These are phyloP conservation scores for Drosophila maculinotata DNA, from an alignment of 2,888 invertebrate genomes.

Conservation along the genomic window DNA sequence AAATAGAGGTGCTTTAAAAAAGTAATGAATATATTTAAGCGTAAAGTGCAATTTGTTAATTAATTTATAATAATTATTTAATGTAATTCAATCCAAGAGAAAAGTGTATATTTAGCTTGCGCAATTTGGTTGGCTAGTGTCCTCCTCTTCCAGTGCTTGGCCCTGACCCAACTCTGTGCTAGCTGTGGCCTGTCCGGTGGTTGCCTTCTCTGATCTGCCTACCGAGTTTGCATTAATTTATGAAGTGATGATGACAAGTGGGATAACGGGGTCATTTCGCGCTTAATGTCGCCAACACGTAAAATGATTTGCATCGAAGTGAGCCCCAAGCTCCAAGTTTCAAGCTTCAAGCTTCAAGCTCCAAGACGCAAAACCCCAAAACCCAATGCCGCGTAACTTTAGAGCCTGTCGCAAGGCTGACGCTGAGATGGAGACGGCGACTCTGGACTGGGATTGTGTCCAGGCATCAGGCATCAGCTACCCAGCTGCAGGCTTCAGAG, in stretches of 20 bases:
- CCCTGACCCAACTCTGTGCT: constrained; percentile 44
- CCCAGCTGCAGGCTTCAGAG: constrained; percentile 30
- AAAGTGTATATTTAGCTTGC: neutral
- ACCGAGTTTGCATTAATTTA: constrained; percentile 77
- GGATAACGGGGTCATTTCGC: constrained; percentile 83
- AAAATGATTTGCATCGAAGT: constrained; percentile 80
- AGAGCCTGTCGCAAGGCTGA: constrained; percentile 73
- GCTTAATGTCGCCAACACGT: constrained; percentile 83
- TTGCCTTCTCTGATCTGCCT: constrained; percentile 45
- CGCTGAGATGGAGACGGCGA: too few species aligned
- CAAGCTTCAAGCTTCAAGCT: constrained; percentile 8
- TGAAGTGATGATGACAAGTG: constrained; percentile 83
- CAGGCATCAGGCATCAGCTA: constrained; percentile 14
- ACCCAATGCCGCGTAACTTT: constrained; percentile 70
- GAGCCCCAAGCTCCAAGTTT: constrained; percentile 26
- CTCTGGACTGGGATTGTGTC: constrained; percentile 18
- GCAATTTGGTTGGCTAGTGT: constrained; percentile 18
- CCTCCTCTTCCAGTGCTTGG: neutral
- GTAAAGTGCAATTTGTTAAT: too few species aligned
- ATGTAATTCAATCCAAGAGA: neutral
- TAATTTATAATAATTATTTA: neutral
- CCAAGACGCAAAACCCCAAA: constrained; percentile 39
- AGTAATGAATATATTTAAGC: neutral
- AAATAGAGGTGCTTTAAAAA: too few species aligned
- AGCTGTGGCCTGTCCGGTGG: constrained; percentile 10